Conservation (phyloP, 1,140 invertebrate species). For the Halyomorpha halys region DNA sequence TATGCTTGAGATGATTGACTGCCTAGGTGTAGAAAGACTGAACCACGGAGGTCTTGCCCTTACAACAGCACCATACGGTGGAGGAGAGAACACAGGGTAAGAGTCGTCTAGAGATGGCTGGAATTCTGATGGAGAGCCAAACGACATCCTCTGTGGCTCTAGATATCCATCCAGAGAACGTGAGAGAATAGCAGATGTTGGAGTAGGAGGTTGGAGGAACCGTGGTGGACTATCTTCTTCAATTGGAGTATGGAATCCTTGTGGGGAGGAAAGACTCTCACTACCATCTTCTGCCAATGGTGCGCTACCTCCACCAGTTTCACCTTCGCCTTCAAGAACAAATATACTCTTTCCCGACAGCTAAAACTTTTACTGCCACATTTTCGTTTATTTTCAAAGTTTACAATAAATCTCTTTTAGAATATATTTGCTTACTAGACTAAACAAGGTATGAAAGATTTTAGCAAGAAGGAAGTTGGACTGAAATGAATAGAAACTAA, state of each 20-base stretch:
- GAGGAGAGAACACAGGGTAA: slow-evolving; percentile 73
- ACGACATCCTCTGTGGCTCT: slow-evolving; percentile 65
- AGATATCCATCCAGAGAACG: slow-evolving; percentile 74
- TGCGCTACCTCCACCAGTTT: slow-evolving; percentile 30
- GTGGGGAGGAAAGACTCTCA: slow-evolving; percentile 46
- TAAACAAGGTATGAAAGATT: no score
- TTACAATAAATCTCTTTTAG: no score
- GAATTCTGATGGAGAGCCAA: slow-evolving; percentile 51
- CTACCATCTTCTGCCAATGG: slow-evolving; percentile 39
- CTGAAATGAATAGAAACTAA: background rate
- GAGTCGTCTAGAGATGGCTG: slow-evolving; percentile 59
- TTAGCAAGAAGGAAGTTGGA: no score
- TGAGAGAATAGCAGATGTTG: slow-evolving; percentile 72
- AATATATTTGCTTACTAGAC: no score
- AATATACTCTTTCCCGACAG: no score
- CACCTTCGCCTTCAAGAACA: no score
- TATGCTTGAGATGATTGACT: slow-evolving; percentile 56
- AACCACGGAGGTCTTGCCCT: slow-evolving; percentile 44
- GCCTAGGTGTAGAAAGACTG: slow-evolving; percentile 42
- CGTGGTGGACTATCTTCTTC: slow-evolving; percentile 39
- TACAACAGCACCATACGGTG: slow-evolving; percentile 46
- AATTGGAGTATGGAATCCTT: slow-evolving; percentile 52
- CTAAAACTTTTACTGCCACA: no score
- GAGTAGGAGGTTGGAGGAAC: slow-evolving; percentile 54
- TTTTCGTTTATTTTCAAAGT: no score